Base-by-base conservation (phyloP, 1,140 invertebrate genomes). In the Lepidostoma basale region DNA sequence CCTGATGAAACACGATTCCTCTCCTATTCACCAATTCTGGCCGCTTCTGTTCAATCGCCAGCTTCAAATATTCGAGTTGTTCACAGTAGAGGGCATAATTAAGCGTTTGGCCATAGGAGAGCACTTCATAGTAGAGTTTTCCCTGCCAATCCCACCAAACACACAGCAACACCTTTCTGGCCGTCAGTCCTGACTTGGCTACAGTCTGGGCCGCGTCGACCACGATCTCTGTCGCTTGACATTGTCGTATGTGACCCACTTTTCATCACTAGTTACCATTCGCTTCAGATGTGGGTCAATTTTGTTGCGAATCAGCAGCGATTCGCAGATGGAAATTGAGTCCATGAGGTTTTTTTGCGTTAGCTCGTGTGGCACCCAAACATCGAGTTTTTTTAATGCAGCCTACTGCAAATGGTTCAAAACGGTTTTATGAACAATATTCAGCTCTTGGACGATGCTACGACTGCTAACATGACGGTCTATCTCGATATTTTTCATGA, bases 361-460 rank as follows among this genome's bases (percentile, higher is more conserved):
- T 18, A 45, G 42, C 42, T 45, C 42, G 42, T 45, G 42, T 45
- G 42, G 42, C 42, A 45, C 42, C 42, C 42, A 45, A 45, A 45
- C 14, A 45, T 45, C 42, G 42, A 45, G 42, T 18, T 45, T 45
- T 44, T 44, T 44, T 44, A 44, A 44, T 44, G 6, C 40, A 44
- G 40, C 40, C 40, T 44, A 9, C 40, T 44, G 40, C 40, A 45
- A 45, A 45, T 45, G 42, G 42, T 45, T 16, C 30, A 33, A 33
- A 33, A 33, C 30, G 30, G 30, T 33, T 33, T 33, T 33, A 33
- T 33, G 30, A 33, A 6, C 30, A 33, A 33, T 33, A 33, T 33
- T 33, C 30, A 33, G 30, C 30, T 33, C n/a, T n/a, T 33, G 30
- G 30, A 33, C 30, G 30, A 33, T 33, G 30, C 30, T 12, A 33